phyloP scores from a whole-genome alignment of 2,888 invertebrate genomes.

The Ophion slaviceki region DNA sequence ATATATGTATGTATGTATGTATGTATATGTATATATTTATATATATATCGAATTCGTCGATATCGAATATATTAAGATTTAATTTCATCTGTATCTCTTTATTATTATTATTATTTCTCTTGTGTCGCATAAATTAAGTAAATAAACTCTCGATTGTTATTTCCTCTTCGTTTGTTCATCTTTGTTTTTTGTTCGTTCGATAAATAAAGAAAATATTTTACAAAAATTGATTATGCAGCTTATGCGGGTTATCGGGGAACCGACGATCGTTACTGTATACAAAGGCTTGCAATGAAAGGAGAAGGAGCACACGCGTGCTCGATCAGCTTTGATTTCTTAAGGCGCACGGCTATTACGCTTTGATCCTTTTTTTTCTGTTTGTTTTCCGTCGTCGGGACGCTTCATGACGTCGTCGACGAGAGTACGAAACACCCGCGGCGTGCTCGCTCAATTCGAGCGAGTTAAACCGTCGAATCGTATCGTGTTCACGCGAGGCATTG shows the following conservation, averaged over 20 bases:
- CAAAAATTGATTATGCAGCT: slow-evolving; percentile 80
- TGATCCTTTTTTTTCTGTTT: slow-evolving; percentile 49
- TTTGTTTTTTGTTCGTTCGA: slow-evolving; percentile 46
- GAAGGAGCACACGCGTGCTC: not conserved
- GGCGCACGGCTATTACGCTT: slow-evolving; percentile 30
- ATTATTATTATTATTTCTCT: slow-evolving; percentile 62
- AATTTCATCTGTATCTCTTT: slow-evolving; percentile 71
- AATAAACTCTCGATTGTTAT: slow-evolving; percentile 78
- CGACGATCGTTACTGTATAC: slow-evolving; percentile 16
- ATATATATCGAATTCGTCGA: slow-evolving; percentile 76
- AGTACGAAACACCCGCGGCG: not conserved
- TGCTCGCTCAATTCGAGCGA: not conserved
- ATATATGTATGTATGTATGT: slow-evolving; percentile 61
- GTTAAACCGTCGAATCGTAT: not conserved
- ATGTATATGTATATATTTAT: slow-evolving; percentile 65
- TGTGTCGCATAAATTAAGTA: slow-evolving; percentile 81
- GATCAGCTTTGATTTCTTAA: slow-evolving; percentile 24
- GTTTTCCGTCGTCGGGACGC: slow-evolving; percentile 44
- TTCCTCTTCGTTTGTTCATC: slow-evolving; percentile 1
- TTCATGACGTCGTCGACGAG: slow-evolving; percentile 52
- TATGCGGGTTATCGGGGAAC: slow-evolving; percentile 66
- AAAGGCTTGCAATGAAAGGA: slow-evolving; percentile 26
- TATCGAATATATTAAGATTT: slow-evolving; percentile 81
- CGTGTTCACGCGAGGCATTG: no score
- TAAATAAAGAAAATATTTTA: slow-evolving; percentile 81